Conservation (phyloP, 1,140 invertebrate species). For the Pogonus chalceus region DNA sequence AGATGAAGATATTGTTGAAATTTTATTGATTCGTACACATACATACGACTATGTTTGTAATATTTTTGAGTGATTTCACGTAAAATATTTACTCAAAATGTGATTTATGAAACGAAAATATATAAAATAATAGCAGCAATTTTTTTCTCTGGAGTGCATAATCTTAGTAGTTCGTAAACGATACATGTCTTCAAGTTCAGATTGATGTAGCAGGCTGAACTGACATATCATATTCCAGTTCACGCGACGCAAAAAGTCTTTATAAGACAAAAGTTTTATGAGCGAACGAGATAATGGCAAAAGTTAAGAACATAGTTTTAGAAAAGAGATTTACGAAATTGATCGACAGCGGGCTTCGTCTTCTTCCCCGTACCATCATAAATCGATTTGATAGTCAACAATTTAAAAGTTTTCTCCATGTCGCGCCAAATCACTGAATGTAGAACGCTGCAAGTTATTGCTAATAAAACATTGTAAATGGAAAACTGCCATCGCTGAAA, state of each 20-base stretch:
- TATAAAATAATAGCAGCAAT: too few relatives aligned
- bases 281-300: constrained; percentile 7
- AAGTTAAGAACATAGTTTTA: constrained; percentile 7
- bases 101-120: too few relatives aligned
- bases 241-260: not conserved
- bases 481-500: not conserved
- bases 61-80: too few relatives aligned
- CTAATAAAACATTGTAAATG: not conserved
- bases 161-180: too few relatives aligned
- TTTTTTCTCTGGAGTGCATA: too few relatives aligned
- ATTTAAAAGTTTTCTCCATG: not conserved
- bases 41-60: too few relatives aligned
- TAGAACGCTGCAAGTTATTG: not conserved
- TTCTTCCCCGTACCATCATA: not conserved
- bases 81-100: too few relatives aligned
- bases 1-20: too few relatives aligned
- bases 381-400: constrained; percentile 4
- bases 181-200: too few relatives aligned
- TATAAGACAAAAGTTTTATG: constrained; percentile 7
- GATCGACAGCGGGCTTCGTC: not conserved
- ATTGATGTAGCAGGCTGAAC: too few relatives aligned
- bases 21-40: too few relatives aligned
- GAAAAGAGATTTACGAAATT: constrained; percentile 5
- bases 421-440: not conserved
- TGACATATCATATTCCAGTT: not conserved